Base-by-base conservation (phyloP, 1,140 invertebrate species). In the Ridgeia piscesae region DNA sequence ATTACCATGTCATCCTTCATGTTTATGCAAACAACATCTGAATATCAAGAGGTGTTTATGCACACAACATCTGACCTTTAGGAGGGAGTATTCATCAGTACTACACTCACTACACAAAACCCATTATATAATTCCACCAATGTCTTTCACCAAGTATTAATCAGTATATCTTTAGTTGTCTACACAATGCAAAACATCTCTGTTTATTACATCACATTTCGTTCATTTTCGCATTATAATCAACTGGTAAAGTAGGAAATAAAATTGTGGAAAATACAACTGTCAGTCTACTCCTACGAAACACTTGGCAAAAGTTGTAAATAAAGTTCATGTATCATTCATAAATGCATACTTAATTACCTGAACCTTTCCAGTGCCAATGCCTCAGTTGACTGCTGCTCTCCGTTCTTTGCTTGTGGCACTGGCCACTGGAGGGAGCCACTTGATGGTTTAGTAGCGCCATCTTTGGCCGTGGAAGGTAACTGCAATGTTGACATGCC, bases 321-420 rank as follows among this genome's bases (percentile, higher is more conserved):
- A 0, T 34, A 31, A 34, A 6, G 17, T 9, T n/a, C 1, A 1
- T 92, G 34, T 9, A 17, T 88, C 31, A 89, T 92, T 89, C 89
- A 2, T 34, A 33, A 31, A n/a, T n/a, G 14, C n/a, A 90, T 58
- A 50, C 27, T 77, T 48, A 33, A 34, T 34, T 93, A 95, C 95
- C 95, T 95, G 94, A 95, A 95, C 42, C 94, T 93, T 92, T 95
- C 94, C 89, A 95, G 92, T 50, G 94, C 94, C 6, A 93, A 42
- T 58, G 94, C 94, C 91, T 95, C 95, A 31, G 58, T 77, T 21
- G 58, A 0, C 17, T 77, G 58, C 34, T 93, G 92, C n/a, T 93
- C 92, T 33, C 94, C 94, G 0, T 93, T 93, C 92, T 93, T 94
- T 11, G 94, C 91, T 89, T 93, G 93, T 34, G 94, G 93, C 58